phyloP scores from a whole-genome alignment of 2,113 vertebrate species.

The Sylvia atricapilla region DNA sequence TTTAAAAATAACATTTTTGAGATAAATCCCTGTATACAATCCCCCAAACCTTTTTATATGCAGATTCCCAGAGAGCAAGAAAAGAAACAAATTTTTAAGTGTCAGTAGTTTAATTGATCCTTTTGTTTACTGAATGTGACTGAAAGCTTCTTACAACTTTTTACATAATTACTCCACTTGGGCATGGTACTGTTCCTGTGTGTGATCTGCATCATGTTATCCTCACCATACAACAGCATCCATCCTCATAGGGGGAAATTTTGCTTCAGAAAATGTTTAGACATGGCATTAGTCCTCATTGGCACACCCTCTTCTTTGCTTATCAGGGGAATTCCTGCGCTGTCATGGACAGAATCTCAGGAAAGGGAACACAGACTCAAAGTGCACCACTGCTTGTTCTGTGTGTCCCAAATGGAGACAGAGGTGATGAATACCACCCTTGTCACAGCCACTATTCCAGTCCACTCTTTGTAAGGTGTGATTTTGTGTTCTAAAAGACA shows the following conservation, averaged over 20 bases:
- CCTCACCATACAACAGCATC: neutral
- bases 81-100: neutral
- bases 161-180: neutral
- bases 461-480: neutral
- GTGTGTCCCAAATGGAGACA: neutral
- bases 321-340: neutral
- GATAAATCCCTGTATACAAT: neutral
- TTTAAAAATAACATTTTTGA: neutral
- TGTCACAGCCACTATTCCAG: neutral
- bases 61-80: neutral
- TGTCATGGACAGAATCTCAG: neutral
- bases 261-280: neutral
- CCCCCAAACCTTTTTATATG: neutral
- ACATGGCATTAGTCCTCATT: neutral
- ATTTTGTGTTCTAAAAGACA: neutral
- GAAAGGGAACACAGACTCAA: neutral
- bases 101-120: neutral
- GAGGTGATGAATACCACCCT: neutral
- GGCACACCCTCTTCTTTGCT: neutral
- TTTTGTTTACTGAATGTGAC: neutral
- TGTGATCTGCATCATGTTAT: rapidly evolving
- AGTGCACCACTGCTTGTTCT: neutral
- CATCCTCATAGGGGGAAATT: neutral
- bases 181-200: neutral
- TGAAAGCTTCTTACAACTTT: neutral